phyloP scores from a whole-genome alignment of 92 coral and sea anemone species.

The Umimayanthus kanabou region DNA sequence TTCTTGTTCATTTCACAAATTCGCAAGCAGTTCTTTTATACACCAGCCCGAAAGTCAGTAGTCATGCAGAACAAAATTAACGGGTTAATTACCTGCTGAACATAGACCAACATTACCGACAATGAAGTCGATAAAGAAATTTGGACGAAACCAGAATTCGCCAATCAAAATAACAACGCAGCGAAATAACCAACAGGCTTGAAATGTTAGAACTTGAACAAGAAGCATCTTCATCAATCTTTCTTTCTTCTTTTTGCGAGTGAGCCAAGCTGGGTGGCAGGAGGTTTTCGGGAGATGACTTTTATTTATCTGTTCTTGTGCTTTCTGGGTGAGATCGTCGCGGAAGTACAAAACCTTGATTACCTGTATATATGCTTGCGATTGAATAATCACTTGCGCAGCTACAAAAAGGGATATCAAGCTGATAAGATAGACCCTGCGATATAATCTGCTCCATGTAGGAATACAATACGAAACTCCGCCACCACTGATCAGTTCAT shows the following conservation, averaged over 20 bases:
- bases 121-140: conserved; percentile 47
- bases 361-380: conserved; percentile 61
- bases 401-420: conserved; percentile 52
- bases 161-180: neutral
- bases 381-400: conserved; percentile 61
- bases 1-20: neutral
- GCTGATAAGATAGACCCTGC: conserved; percentile 48
- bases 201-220: conserved; percentile 50
- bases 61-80: conserved; percentile 75
- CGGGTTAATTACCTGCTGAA: conserved; percentile 75
- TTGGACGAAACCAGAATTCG: neutral
- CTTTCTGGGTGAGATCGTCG: neutral
- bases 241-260: conserved; percentile 53
- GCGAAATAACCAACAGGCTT: conserved; percentile 29
- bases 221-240: conserved; percentile 62
- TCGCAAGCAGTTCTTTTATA: neutral
- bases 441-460: conserved; percentile 30
- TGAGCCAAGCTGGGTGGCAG: conserved; percentile 25
- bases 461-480: neutral
- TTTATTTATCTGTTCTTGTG: conserved; percentile 18
- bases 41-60: conserved; percentile 61
- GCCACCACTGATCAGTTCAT: neutral
- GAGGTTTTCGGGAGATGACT: neutral
- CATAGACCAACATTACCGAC: conserved; percentile 61
- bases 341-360: conserved; percentile 42